Base-by-base conservation (phyloP, 92 coral and sea anemone species). In the Phenganax stokvisi region DNA sequence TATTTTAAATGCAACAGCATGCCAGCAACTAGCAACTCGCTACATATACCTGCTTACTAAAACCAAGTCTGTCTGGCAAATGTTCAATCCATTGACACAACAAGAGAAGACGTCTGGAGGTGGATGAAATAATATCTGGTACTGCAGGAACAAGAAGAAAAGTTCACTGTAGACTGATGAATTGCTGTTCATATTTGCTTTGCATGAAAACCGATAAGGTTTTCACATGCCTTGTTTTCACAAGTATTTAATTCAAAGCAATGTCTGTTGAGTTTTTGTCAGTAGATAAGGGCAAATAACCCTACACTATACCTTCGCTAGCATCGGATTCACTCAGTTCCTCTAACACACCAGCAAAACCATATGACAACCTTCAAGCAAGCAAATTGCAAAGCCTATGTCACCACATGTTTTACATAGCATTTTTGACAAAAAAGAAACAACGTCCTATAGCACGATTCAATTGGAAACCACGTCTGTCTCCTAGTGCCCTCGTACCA, bases 341-440 rank as follows among this genome's bases (percentile, higher is more conserved):
- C 20, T 63, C 83, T 62, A 79, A 79, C 47, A 79, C 83, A 79
- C 83, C 83, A 79, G 51, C 53, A 60, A 79, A 27, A 20, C 83
- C 83, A 51, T 79, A 62, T 62, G 83, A 60, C 53, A 64, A 60
- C 83, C 83, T 79, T 57, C 11, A 79, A 79, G n/a, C 7, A 12
- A 29, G 63, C 52, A 56, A 75, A 56, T 12, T 27, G 15, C 70
- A 13, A 64, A 64, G 70, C 15, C 70, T 64, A 20, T 64, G 27
- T 9, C 70, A 64, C 27, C 70, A 64, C 15, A 37, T 5, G 5
- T 37, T 37, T 37, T 37, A 37, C 47, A 37, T 37, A 37, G 47
- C 47, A 37, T 37, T 37, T 37, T 37, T 37, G 47, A 37, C 47
- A 37, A 37, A 37, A 2, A 37, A 37, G 47, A 37, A 37, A 37